These are phyloP conservation scores for Ostrea edulis DNA, from an alignment of 1,140 invertebrate genomes.

Conservation along the genomic window DNA sequence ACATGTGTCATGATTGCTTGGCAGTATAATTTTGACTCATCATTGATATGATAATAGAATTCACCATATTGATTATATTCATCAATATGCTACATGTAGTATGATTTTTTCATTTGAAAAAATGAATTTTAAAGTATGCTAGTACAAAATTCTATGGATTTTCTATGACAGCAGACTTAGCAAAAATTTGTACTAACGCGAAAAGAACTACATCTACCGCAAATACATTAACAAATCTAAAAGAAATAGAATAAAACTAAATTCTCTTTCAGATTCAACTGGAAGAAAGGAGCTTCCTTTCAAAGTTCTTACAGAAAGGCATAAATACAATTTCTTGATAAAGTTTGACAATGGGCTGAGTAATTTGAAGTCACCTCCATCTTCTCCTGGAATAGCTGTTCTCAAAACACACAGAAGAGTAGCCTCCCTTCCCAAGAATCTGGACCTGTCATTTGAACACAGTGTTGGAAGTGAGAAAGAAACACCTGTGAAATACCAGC, in stretches of 20 bases:
- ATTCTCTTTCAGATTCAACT: conserved; percentile 61
- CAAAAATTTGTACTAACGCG: too few species aligned
- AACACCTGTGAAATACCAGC: conserved; percentile 54
- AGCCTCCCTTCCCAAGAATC: conserved; percentile 56
- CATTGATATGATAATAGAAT: too few species aligned
- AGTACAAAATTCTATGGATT: too few species aligned
- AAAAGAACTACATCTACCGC: too few species aligned
- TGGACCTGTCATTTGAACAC: conserved; percentile 34
- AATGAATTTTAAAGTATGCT: too few species aligned
- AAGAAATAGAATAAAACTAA: not conserved
- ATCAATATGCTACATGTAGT: too few species aligned
- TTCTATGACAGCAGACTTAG: too few species aligned
- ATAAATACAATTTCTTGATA: conserved; percentile 60
- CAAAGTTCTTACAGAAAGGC: conserved; percentile 55
- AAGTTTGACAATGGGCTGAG: conserved; percentile 59
- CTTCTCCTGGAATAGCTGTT: not conserved
- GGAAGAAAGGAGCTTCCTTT: conserved; percentile 69
- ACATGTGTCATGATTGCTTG: too few species aligned
- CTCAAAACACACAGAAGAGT: conserved; percentile 52
- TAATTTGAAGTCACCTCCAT: not conserved
- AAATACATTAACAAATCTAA: too few species aligned
- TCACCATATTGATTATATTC: too few species aligned
- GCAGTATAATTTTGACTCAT: too few species aligned
- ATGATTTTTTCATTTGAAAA: too few species aligned
- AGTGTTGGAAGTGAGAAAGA: conserved; percentile 28